Conservation (phyloP, 2,113 vertebrate genomes). For the Phylloscopus whistleri region DNA sequence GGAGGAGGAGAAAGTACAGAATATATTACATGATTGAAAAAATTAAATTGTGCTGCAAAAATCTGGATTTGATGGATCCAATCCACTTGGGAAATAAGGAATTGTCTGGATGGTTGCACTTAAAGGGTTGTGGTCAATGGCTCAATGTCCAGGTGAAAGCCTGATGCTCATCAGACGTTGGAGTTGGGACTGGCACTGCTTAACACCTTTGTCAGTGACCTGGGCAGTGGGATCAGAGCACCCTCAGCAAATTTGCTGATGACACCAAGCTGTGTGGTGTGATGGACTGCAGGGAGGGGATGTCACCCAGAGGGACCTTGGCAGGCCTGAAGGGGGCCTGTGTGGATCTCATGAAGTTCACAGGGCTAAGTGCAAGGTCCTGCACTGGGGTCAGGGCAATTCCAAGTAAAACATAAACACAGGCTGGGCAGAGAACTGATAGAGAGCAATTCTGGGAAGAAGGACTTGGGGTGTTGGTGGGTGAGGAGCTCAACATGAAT, state of each 20-base stretch:
- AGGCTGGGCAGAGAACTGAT: background rate
- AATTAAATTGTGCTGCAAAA: background rate
- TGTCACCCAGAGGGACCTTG: background rate
- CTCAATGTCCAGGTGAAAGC: background rate
- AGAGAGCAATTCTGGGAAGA: background rate
- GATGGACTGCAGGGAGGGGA: background rate
- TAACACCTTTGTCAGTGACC: background rate
- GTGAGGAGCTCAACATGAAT: background rate
- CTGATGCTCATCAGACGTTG: background rate
- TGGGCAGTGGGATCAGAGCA: background rate
- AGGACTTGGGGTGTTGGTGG: background rate
- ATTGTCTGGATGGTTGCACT: background rate
- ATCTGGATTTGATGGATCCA: background rate
- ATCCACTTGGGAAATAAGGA: background rate
- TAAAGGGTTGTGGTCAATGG: background rate
- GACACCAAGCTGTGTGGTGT: background rate
- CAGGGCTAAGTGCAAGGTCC: background rate
- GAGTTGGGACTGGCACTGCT: fast-evolving
- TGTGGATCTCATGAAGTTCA: background rate
- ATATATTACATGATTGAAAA: background rate
- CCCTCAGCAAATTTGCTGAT: background rate
- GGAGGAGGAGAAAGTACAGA: background rate
- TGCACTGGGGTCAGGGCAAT: background rate
- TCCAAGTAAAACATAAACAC: background rate
- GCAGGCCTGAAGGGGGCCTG: background rate